A percentile compares a stretch with the other conserved stretches of the same genome.
Evolutionary conservation across 1,140 invertebrate genomes (phyloP).

Genomic region (Lordiphosa collinella): DNA sequence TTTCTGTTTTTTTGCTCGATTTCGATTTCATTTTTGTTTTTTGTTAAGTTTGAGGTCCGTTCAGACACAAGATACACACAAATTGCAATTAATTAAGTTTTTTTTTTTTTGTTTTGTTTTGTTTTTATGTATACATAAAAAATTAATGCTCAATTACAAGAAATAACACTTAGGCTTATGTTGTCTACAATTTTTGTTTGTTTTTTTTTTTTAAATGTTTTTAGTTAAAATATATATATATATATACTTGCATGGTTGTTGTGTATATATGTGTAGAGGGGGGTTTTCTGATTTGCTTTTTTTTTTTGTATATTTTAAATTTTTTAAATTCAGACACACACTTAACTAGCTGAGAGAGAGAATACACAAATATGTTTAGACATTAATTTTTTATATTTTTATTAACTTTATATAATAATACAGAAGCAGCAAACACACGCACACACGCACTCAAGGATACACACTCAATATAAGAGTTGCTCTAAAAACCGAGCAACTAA

Average conservation of each 20-base stretch:
- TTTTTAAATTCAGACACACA: background rate
- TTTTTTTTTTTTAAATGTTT: constrained; percentile 13
- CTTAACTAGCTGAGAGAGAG: constrained; percentile 2
- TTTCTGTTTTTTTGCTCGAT: constrained; percentile 23
- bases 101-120: constrained; percentile 12
- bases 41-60: constrained; percentile 72
- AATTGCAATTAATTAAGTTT: constrained; percentile 43
- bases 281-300: background rate
- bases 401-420: too few relatives aligned
- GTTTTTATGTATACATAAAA: constrained; percentile 40
- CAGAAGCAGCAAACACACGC: too few relatives aligned
- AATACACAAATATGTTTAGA: constrained; percentile 8
- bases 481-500: too few relatives aligned
- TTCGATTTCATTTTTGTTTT: constrained; percentile 11
- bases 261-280: constrained; percentile 11
- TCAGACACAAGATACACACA: constrained; percentile 73
- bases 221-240: constrained; percentile 59
- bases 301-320: background rate
- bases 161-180: constrained; percentile 74
- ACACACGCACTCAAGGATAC: too few relatives aligned
- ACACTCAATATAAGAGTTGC: too few relatives aligned
- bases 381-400: too few relatives aligned
- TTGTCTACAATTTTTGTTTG: constrained; percentile 50
- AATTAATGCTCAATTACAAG: constrained; percentile 76
- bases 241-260: constrained; percentile 9